Conservation (phyloP, 2,888 invertebrate species). For the Limnephilus auricula region DNA sequence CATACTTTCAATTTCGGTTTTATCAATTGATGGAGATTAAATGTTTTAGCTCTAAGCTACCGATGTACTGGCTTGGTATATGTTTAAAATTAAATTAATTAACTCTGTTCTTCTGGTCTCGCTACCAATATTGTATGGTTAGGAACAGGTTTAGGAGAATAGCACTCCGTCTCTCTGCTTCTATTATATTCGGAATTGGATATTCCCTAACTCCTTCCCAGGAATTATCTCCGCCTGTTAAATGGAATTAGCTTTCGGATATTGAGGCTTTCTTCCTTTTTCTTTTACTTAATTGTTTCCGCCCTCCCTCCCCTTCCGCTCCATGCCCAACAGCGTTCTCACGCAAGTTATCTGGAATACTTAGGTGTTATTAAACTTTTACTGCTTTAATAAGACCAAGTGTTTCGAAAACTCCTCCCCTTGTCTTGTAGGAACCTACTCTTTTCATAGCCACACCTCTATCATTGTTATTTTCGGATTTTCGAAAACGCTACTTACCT, state of each 20-base stretch:
- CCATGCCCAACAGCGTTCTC: not conserved
- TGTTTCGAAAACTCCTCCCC: not conserved
- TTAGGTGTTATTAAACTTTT: conserved; percentile 45
- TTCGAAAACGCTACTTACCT: not conserved
- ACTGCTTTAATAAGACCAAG: conserved; percentile 18
- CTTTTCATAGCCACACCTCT: not conserved
- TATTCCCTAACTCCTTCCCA: not conserved
- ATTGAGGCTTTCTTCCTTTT: conserved; percentile 44
- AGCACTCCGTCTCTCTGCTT: no score
- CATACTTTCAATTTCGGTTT: no score
- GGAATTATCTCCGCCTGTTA: conserved; percentile 29
- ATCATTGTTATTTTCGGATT: not conserved
- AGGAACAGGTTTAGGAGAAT: no score
- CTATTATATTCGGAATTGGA: not conserved
- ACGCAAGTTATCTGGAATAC: conserved; percentile 22
- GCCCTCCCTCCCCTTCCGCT: not conserved
- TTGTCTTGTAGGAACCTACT: not conserved
- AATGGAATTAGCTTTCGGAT: conserved; percentile 54
- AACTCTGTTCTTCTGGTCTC: not conserved
- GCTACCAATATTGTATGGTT: not conserved
- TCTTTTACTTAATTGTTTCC: conserved; percentile 42
- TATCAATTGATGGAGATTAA: no score
- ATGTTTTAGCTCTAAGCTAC: no score
- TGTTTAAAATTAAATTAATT: not conserved
- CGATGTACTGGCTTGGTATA: not conserved